Base-by-base conservation (phyloP, 1,140 invertebrate species). In the Trissolcus basalis region DNA sequence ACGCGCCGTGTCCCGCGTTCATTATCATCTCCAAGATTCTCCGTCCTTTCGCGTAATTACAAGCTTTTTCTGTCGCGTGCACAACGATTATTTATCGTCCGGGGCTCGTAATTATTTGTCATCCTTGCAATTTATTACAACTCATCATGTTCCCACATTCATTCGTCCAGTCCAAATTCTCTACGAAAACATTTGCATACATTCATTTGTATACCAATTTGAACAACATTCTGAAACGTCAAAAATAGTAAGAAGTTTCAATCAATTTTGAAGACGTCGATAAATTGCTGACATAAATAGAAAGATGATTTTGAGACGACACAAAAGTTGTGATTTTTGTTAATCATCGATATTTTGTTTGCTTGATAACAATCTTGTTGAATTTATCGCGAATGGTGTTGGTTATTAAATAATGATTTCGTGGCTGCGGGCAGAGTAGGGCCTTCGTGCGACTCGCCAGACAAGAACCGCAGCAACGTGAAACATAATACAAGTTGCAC, bases 401-500 rank as follows among this genome's bases (percentile, higher is more conserved):
- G 58, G 41, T 72, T 63, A 72, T 68, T 54, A 72, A 77, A 77
- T 77, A 71, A 77, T 77, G 64, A 72, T 71, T 77, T 68, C 43
- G 61, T 51, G 56, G 51, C 10, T 56, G 15, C 45, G 56, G 41
- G 12, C n/a, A 10, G 13, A 16, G 10, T 41, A 43, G 50, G 56
- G 32, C 59, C 68, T 72, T 72, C 53, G 27, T 70, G 51, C 35
- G 60, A 76, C 35, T 76, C 41, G 72, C 60, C 68, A 76, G 81
- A 86, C 81, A 82, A 86, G 81, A 87, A 87, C 86, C 85, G 79
- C 86, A 87, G 80, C 77, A 81, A 86, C 82, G 82, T 87, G 86
- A 86, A 87, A 87, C 80, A 84, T 86, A 87, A 87, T 87, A 84
- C 85, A 86, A 85, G 85, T 83, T 86, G 84, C 85, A 85, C 83